Base-by-base conservation (phyloP, 2,888 invertebrate species). In the Callyntrura guangdongensis region DNA sequence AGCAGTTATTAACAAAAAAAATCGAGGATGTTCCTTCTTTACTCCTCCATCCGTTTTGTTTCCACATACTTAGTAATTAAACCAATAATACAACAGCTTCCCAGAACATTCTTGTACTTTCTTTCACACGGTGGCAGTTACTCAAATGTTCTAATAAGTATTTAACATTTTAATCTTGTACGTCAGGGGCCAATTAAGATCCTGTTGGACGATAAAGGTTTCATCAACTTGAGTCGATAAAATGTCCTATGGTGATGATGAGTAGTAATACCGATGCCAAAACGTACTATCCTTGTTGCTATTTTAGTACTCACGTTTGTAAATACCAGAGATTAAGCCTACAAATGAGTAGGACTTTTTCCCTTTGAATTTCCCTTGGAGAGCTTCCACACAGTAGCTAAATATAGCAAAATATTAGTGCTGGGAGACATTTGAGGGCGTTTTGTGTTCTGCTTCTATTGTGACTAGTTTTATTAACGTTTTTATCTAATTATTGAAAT, bases 31-130 rank as follows among this genome's bases (percentile, higher is more conserved):
- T 49, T 49, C 12, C 74, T 74, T 27, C 3, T 74, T 20, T 3
- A 20, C 49, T 74, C 74, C 22, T 74, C 74, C 61, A 74, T 74
- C 74, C 74, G 74, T 72, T 72, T 27, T 69, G 27, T 67, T 49
- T 77, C 77, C 53, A 77, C 77, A 53, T 14, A 77, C 12, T 5
- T 45, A 47, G 25, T 77, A 49, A 77, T 77, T 77, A 53, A 22
- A 77, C n/a, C n/a, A 17, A 8, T 47, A 64, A 20, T n/a, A n/a
- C n/a, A 36, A 47, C 47, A 47, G 53, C 77, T 77, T 77, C 77
- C 53, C 77, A 77, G 36, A 77, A 45, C 17, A 74, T 20, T 45
- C 25, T 74, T 74, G 20, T 12, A 12, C 11, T 69, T 77, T 47
- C 49, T 74, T 77, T 77, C 77, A 53, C 77, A 77, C 53, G 77